Evolutionary conservation across 2,888 invertebrate species (phyloP).

Genomic region (Mantis religiosa): DNA sequence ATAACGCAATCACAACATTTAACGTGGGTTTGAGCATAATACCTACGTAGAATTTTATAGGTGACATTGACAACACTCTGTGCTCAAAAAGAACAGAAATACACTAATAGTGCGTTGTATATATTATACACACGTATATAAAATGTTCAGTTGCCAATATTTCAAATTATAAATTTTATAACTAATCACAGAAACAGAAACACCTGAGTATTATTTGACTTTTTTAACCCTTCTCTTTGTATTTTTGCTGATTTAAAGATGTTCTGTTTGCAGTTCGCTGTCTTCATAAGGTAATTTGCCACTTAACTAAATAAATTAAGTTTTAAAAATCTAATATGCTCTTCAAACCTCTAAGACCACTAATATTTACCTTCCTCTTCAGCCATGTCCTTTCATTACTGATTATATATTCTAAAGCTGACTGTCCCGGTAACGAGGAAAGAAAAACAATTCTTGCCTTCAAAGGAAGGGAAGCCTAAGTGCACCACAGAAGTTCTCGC

Average conservation of each 20-base stretch:
- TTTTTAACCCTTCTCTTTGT: neutral
- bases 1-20: neutral
- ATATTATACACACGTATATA: neutral
- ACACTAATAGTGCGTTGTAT: too few species aligned
- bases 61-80: neutral
- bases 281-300: neutral
- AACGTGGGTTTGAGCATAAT: neutral
- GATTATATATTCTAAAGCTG: neutral
- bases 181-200: neutral
- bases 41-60: neutral
- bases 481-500: too few species aligned
- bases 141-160: neutral
- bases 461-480: too few species aligned
- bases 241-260: neutral
- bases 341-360: neutral
- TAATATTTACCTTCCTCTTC: neutral
- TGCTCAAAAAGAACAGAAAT: neutral
- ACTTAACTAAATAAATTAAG: neutral
- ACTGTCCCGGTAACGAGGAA: neutral
- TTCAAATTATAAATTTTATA: neutral
- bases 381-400: neutral
- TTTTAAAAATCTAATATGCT: neutral
- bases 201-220: neutral
- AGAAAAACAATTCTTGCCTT: too few species aligned
- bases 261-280: too few species aligned